Conservation (phyloP, 1,140 invertebrate genomes). For the Harpegnathos saltator region DNA sequence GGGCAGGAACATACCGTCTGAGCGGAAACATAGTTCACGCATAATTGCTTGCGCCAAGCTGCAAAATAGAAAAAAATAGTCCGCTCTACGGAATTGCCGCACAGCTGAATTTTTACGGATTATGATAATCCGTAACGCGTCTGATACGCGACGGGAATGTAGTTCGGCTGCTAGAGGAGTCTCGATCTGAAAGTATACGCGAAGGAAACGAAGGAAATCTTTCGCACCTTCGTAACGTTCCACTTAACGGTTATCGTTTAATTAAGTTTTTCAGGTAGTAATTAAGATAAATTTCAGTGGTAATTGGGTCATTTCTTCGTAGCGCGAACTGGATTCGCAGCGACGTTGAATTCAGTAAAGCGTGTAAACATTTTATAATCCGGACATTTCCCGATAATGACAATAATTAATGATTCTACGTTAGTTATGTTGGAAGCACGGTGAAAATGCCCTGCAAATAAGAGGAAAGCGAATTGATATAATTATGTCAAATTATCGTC, state of each 20-base stretch:
- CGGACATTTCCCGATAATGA: conserved; percentile 16
- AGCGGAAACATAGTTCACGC: conserved; percentile 1
- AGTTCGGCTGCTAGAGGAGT: neutral
- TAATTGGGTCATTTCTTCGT: conserved; percentile 41
- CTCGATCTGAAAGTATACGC: neutral
- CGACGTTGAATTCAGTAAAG: neutral
- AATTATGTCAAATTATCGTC: neutral
- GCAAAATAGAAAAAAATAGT: neutral
- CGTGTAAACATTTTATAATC: conserved; percentile 48
- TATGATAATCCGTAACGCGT: conserved; percentile 2
- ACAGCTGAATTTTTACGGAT: conserved; percentile 4
- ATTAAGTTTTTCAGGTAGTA: conserved; percentile 58
- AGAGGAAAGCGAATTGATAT: conserved; percentile 9
- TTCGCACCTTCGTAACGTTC: conserved; percentile 26
- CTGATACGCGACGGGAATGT: neutral
- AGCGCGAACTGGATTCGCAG: neutral
- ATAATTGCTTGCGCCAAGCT: neutral
- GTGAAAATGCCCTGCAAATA: conserved; percentile 19
- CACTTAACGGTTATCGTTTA: conserved; percentile 43
- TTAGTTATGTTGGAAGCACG: conserved; percentile 22
- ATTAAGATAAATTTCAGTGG: conserved; percentile 55
- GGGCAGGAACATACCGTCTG: neutral
- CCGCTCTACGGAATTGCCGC: neutral
- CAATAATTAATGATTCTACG: conserved; percentile 38
- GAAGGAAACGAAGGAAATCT: conserved; percentile 5